A percentile compares a stretch with the other conserved stretches of the same genome.
Evolutionary conservation across 2,888 invertebrate genomes (phyloP).

Genomic region (Euplagia quadripunctaria): DNA sequence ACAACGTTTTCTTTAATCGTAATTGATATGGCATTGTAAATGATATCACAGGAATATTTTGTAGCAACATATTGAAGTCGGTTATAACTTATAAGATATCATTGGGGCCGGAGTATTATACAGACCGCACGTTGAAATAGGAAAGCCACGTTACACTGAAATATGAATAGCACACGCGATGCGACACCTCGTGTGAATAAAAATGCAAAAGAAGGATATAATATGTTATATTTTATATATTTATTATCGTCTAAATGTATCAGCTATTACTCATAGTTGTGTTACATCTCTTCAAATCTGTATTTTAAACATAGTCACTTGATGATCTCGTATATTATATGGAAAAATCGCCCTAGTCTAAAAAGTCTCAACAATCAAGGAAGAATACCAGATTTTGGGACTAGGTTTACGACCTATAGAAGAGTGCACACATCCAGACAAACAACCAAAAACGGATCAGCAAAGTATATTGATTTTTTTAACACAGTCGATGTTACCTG

Average conservation of each 20-base stretch:
- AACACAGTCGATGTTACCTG: no score
- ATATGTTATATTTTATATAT: not conserved
- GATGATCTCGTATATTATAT: not conserved
- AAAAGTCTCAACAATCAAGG: not conserved
- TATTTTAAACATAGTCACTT: not conserved
- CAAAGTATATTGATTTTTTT: not conserved
- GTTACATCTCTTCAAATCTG: not conserved
- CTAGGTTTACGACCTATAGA: no score
- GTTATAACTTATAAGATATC: not conserved
- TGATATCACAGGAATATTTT: not conserved
- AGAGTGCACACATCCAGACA: no score
- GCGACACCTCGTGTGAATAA: constrained; percentile 57
- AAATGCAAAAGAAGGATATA: constrained; percentile 49
- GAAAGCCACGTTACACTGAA: constrained; percentile 58
- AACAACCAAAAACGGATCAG: not conserved
- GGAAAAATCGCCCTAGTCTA: not conserved
- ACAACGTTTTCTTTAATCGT: no score
- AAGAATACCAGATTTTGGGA: no score
- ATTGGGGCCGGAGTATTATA: not conserved
- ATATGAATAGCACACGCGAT: constrained; percentile 61
- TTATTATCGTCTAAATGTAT: not conserved
- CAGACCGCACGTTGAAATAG: constrained; percentile 19
- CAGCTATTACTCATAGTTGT: not conserved
- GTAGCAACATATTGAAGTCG: not conserved
- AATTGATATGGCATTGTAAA: no score